Base-by-base conservation (phyloP, 2,888 invertebrate species). In the Cantharis rufa region DNA sequence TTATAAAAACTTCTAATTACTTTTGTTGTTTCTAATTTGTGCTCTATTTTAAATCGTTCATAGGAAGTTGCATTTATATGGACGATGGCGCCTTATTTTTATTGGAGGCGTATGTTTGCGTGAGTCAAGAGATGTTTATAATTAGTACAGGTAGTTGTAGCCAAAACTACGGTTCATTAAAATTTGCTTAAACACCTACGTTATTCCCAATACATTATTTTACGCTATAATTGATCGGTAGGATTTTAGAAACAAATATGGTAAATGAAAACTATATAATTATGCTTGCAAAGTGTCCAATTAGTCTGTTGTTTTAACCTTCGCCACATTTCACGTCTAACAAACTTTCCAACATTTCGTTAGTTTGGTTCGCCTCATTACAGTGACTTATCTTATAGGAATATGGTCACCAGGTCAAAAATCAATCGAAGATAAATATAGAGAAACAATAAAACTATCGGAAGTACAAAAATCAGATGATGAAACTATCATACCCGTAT, bases 401-500 rank as follows among this genome's bases (percentile, higher is more conserved):
- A 90, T 92, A 81, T 93, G 92, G 93, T 90, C 92, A 75, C 92
- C 92, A 66, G 91, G 91, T 15, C 87, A 87, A 82, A 83, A 84
- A 79, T 80, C 82, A 16, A 16, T 72, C 13, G 85, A 85, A 66
- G 70, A 79, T 9, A 82, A 80, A 5, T 78, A 81, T 15, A 70
- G 78, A 16, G 74, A 76, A 18, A 74, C 71, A 61, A 72, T 69
- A 13, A 11, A 48, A n/a, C 61, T 71, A 15, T 28, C 71, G 62
- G 76, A 78, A 66, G 78, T 79, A 71, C 77, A 76, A 64, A 76
- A 81, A 75, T 76, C 78, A 79, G 71, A 88, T 83, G 88, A 89
- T 85, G 90, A 92, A 80, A 91, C 92, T 72, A 90, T 93, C 75
- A 91, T 92, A 69, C 92, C 95, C 16, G 90, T 96, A 82, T 96